Evolutionary conservation across 2,888 invertebrate species (phyloP), one percentile per base, ranked within the genome.

Genomic region (Psococerastis gibbosa): DNA sequence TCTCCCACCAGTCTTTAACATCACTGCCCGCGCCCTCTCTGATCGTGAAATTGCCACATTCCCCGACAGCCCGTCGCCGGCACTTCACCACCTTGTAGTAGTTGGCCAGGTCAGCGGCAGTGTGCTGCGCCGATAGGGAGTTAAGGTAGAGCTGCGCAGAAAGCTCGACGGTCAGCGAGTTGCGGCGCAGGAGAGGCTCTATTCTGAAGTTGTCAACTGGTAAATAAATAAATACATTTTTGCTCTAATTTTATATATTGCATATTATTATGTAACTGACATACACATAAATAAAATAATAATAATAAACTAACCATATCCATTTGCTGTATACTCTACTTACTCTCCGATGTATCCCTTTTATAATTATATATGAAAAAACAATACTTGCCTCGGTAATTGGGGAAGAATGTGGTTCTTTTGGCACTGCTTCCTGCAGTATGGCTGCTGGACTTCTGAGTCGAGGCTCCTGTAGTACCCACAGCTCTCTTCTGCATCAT

Each of bases 161-260:
- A 20, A 54, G 49, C 49, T 56, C 56, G 9, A 55, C 53, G 3
- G 54, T 53, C 11, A 54, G 52, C 2, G 56, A 56, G 47, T 56
- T 54, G 32, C 55, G 49, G 16, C 53, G 44, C 11, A 57, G 49
- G 20, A 57, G 50, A 16, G 56, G 55, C 45, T 56, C 56, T 46
- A 57, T 53, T 47, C 54, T 55, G 52, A 56, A 56, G 16, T 22
- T 42, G 47, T 47, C 47, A 47, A 38, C 47, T 22, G 23, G 22
- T 4, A 17, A 27, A 43, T 18, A 38, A 22, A 35, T 15, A 35
- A 42, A 42, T 5, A 20, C n/a, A 13, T 8, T 31, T n/a, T 42
- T 42, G n/a, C n/a, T n/a, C n/a, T n/a, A n/a, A n/a, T n/a, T n/a
- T n/a, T n/a, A n/a, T n/a, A n/a, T n/a, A n/a, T n/a, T n/a, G n/a